Evolutionary conservation across 2,113 vertebrate species (phyloP).

Genomic region (Abramis brama): DNA sequence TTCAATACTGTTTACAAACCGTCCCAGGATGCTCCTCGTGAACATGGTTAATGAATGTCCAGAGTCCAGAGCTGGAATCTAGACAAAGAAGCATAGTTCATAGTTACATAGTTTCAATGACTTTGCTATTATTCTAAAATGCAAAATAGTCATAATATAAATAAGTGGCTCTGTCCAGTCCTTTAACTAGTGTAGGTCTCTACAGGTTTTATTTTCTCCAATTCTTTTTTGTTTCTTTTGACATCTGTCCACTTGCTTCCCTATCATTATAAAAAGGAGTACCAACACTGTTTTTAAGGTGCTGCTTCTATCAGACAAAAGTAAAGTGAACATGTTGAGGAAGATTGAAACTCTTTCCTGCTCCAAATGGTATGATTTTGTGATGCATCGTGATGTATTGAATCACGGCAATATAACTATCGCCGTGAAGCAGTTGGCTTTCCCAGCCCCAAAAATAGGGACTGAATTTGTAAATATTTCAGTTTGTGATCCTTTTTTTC

Average conservation of each 20-base stretch:
- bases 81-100: background rate
- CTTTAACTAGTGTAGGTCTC: background rate
- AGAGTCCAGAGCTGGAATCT: background rate
- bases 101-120: background rate
- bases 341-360: background rate
- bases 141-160: background rate
- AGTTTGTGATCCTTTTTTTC: background rate
- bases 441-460: background rate
- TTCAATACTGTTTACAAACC: background rate
- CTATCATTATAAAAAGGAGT: background rate
- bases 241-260: background rate
- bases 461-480: constrained; percentile 18
- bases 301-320: background rate
- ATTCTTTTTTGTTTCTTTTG: background rate
- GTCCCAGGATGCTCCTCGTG: background rate
- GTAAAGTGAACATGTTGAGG: background rate
- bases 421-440: background rate
- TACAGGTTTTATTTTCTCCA: background rate
- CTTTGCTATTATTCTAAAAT: background rate
- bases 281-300: background rate
- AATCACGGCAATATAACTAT: background rate
- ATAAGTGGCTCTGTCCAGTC: background rate
- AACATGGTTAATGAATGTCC: background rate
- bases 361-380: background rate
- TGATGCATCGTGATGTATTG: background rate